Evolutionary conservation across 2,888 invertebrate species (phyloP), one percentile per base, ranked within the genome.

Genomic region (Mythimna impura): DNA sequence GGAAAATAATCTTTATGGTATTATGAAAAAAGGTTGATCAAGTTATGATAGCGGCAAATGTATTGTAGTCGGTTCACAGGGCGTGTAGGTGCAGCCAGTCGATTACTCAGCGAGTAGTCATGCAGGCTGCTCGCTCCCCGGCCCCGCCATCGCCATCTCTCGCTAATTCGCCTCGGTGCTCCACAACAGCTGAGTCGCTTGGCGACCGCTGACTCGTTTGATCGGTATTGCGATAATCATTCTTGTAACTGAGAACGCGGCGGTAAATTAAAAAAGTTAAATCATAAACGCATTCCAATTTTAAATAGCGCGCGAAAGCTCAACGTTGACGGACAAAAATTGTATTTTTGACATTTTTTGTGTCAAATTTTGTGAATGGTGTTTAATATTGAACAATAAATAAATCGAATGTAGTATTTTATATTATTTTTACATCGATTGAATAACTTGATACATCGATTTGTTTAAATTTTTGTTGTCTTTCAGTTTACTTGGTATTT

Each of bases 91-190:
- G 93, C 93, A 92, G 89, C 87, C 87, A 88, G 90, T 90, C 87
- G 92, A 93, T 94, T 94, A 94, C 90, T 94, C 95, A 95, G 91
- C 90, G 89, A 80, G 88, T 88, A 94, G 93, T 93, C 94, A 95
- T 93, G 93, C 93, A 92, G 92, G 92, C 91, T 89, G 89, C 76
- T 86, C 85, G 87, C 84, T 83, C 86, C 87, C 83, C 88, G 86
- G 83, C 89, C 86, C 88, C 90, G 89, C 90, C 91, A 90, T 88
- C 90, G 89, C 90, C 91, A 90, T 88, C 91, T 92, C 89, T 89
- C 89, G 91, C 88, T 85, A 84, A 88, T 84, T 89, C 88, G 86
- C 89, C 78, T 83, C 88, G 83, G 76, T 81, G 75, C 84, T 86
- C 85, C 88, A 89, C 86, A 89, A 89, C 91, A 91, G 90, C 90